Evolutionary conservation across 2,797 vertebrate genomes (phyloP).

Genomic region (Florisuga fusca): DNA sequence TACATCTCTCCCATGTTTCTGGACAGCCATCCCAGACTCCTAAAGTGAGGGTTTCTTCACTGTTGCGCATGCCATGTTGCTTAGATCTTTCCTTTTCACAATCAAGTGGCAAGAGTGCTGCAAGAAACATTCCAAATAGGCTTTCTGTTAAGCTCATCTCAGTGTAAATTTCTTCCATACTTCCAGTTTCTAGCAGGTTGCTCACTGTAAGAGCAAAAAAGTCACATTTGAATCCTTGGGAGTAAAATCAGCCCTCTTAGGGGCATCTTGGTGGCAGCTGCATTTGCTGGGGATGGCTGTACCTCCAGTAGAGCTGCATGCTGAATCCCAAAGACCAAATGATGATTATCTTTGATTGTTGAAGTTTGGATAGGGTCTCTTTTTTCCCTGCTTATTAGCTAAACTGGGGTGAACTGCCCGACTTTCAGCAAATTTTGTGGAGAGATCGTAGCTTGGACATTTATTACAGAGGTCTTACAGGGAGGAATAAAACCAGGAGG

Average conservation of each 20-base stretch:
- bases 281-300: fast-evolving
- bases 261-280: not conserved
- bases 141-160: not conserved
- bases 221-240: not conserved
- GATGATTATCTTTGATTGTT: not conserved
- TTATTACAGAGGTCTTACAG: not conserved
- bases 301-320: not conserved
- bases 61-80: not conserved
- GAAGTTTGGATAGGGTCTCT: not conserved
- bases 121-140: not conserved
- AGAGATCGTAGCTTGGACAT: not conserved
- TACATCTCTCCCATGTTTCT: not conserved
- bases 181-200: not conserved
- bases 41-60: not conserved
- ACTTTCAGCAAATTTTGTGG: not conserved
- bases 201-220: not conserved
- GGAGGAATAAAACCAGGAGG: not conserved
- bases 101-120: not conserved
- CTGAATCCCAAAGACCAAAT: not conserved
- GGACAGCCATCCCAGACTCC: not conserved
- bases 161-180: not conserved
- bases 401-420: not conserved
- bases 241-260: not conserved
- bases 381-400: not conserved
- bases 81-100: not conserved